Conservation (phyloP, 2,888 invertebrate genomes). For the Amiota communis region DNA sequence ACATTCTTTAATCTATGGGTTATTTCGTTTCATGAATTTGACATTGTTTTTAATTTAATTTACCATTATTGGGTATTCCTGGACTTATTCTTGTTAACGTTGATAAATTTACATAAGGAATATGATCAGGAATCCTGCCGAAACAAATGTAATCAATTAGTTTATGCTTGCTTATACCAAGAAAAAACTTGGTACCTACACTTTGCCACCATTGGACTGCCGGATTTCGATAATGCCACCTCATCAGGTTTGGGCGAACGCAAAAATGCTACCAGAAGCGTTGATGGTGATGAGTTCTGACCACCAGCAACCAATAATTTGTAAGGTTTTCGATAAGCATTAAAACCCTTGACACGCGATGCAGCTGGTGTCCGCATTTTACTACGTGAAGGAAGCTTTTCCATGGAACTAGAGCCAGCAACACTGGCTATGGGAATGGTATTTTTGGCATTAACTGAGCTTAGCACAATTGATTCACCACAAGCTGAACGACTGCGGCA, state of each 20-base stretch:
- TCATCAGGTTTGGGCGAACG: constrained; percentile 73
- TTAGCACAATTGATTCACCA: constrained; percentile 44
- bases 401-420: too few relatives aligned
- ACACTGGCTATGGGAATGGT: constrained; percentile 35
- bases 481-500: constrained; percentile 70
- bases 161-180: too few relatives aligned
- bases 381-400: constrained; percentile 60
- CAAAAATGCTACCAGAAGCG: constrained; percentile 68
- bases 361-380: constrained; percentile 69
- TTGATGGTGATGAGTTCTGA: constrained; percentile 42
- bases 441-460: constrained; percentile 44
- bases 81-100: too few relatives aligned
- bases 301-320: neutral
- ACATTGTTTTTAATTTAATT: too few relatives aligned
- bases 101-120: constrained; percentile 72
- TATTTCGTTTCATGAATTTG: too few relatives aligned
- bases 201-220: constrained; percentile 71
- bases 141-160: neutral
- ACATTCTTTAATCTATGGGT: too few relatives aligned
- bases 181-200: constrained; percentile 59
- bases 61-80: too few relatives aligned
- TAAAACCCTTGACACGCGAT: constrained; percentile 65
- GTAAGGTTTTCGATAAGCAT: constrained; percentile 69
- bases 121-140: constrained; percentile 65
- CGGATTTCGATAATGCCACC: constrained; percentile 69